A percentile compares a stretch with the other conserved stretches of the same genome.
These are phyloP conservation scores for Balaenoptera acutorostrata DNA, from an alignment of 2,113 vertebrate species.

Conservation along the genomic window DNA sequence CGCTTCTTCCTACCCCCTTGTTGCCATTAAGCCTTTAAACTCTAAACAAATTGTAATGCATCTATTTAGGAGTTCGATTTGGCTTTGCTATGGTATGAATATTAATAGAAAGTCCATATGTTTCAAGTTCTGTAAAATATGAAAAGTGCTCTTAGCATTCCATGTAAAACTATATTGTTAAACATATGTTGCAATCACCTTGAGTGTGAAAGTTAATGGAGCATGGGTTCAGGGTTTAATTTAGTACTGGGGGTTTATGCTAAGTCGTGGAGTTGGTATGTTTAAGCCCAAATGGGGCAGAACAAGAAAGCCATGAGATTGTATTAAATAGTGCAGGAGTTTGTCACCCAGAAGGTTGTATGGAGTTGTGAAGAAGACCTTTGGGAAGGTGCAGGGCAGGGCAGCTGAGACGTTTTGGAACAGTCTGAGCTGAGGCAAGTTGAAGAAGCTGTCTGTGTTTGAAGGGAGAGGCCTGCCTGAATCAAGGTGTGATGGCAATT, in stretches of 20 bases:
- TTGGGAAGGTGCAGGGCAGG: neutral
- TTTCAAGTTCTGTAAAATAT: constrained; percentile 62
- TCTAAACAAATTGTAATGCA: constrained; percentile 54
- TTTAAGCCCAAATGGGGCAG: neutral
- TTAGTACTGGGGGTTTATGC: too few species aligned
- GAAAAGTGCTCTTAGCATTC: constrained; percentile 61
- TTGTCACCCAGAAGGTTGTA: neutral
- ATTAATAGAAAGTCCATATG: constrained; percentile 33
- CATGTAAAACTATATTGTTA: constrained; percentile 54
- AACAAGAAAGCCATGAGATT: neutral
- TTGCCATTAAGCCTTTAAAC: constrained; percentile 71
- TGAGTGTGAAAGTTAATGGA: constrained; percentile 26
- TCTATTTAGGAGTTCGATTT: constrained; percentile 63
- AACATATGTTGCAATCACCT: constrained; percentile 38
- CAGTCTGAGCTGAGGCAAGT: neutral
- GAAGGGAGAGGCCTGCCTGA: neutral
- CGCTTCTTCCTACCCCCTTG: neutral
- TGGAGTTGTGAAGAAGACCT: neutral
- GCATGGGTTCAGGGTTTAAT: neutral
- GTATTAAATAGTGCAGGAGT: neutral
- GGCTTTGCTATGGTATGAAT: constrained; percentile 38
- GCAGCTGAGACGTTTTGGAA: too few species aligned
- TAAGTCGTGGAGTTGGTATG: neutral
- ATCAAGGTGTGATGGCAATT: neutral
- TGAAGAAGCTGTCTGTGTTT: neutral